Base-by-base conservation (phyloP, 2,888 invertebrate species). In the Palloptera scutellata region DNA sequence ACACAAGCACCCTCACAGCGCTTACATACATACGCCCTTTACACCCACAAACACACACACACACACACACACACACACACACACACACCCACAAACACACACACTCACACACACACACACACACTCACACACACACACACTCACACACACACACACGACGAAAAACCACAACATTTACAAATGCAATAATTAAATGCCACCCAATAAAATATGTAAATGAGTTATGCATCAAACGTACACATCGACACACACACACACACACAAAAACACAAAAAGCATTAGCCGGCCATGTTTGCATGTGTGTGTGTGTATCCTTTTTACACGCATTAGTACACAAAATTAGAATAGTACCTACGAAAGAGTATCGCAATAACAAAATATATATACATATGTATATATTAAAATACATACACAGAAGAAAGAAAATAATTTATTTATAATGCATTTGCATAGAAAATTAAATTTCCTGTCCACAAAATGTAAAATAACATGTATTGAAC, bases 171-270 rank as follows among this genome's bases (percentile, higher is more conserved):
- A 64, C 67, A 69, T 68, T 70, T 69, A 64, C 70, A 80, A 80
- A 79, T 80, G 79, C 78, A 76, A 79, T 81, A 81, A 79, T 79
- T 81, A 81, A 79, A 81, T 77, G 80, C 77, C 80, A 80, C 79
- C 79, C 78, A 80, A 79, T 81, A 79, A 79, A 79, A 81, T 81
- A 79, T 81, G 80, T 73, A 81, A 81, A 79, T 80, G 80, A 80
- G 78, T 75, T 76, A 73, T 76, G 76, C 72, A 30, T 30, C 30
- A 30, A 30, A 30, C 30, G 30, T 6, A 30, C 30, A 30, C 30
- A 30, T 30, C 2, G 3, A 30, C 30, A 30, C 30, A 30, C 30
- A 30, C 30, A 30, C 30, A 30, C 30, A 30, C 2, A 30, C 30
- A 30, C 30, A 30, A 2, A 30, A 30, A 54, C 30, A 54, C 52